Evolutionary conservation across 2,113 vertebrate species (phyloP).

Genomic region (Poeciliopsis occidentalis): DNA sequence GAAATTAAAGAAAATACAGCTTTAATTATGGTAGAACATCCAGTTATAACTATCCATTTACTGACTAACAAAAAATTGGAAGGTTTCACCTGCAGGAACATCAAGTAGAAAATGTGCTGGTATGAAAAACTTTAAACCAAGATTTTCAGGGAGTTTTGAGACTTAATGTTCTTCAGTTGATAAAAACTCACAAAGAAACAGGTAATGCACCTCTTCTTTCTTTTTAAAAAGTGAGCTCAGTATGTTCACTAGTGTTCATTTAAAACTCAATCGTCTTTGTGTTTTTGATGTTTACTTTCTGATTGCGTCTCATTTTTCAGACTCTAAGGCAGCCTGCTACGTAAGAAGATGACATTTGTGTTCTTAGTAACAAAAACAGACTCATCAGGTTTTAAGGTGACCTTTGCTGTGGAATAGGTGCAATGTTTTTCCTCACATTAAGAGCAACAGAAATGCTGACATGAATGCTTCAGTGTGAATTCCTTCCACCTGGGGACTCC

Average conservation of each 20-base stretch:
- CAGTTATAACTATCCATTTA: neutral
- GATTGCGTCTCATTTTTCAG: constrained; percentile 48
- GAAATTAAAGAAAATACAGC: rapidly evolving
- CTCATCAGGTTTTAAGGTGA: constrained; percentile 63
- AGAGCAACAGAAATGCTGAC: constrained; percentile 49
- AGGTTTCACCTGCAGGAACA: neutral
- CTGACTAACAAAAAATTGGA: neutral
- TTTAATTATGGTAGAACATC: neutral
- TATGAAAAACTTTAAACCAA: no score
- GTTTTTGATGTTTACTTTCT: constrained; percentile 6
- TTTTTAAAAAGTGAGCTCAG: neutral
- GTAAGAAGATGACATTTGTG: constrained; percentile 60
- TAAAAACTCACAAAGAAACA: neutral
- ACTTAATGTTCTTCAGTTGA: neutral
- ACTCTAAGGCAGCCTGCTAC: constrained; percentile 43
- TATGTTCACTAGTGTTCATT: neutral
- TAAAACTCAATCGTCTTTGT: neutral
- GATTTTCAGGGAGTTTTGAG: neutral
- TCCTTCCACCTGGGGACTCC: constrained; percentile 21
- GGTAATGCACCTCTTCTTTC: neutral
- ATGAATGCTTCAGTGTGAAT: constrained; percentile 43
- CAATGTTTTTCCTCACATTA: constrained; percentile 30
- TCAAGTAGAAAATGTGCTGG: neutral
- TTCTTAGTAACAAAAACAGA: constrained; percentile 61
- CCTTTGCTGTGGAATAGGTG: constrained; percentile 62